Evolutionary conservation across 2,113 vertebrate species (phyloP), one percentile per base, ranked within the genome.

Genomic region (Brachionichthys hirsutus): DNA sequence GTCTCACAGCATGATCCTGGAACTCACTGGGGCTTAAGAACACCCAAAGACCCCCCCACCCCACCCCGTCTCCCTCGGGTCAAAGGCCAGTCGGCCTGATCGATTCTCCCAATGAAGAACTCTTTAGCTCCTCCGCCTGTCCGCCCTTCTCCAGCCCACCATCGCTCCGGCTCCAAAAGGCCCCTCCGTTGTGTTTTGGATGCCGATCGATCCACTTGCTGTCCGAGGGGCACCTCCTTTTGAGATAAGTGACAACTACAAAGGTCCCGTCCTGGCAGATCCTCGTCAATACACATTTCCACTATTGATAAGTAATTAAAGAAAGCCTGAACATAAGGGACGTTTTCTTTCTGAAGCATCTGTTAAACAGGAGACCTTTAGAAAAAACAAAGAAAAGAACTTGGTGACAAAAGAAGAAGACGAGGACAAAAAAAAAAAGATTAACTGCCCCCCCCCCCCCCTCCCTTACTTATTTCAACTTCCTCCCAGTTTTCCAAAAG

Each of bases 271-370:
- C 78, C 84, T 89, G 89, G 90, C 90, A 90, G 90, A 67, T 54
- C 62, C 88, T 80, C 92, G 91, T 92, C 90, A 91, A 91, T 92
- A 92, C 89, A 92, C 85, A 90, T 89, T 82, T 89, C 84, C 84
- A 85, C 90, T 91, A 92, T 92, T 93, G 91, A 93, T 92, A 88
- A 91, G 86, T 81, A 83, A 89, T 92, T 92, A 90, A 82, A 89
- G 64, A 89, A 80, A 78, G 81, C 62, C 36, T 45, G 50, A 55
- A 70, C 52, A 68, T 67, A 59, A 67, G 68, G 67, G 42, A 45
- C 20, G 38, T 48, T 63, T 70, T 64, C 66, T 83, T 38, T 72
- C 68, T 71, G 70, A 81, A 87, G 87, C 90, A 92, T 91, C 91
- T 92, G 91, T 90, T 92, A 85, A 90, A 91, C 85, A 90, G 78